phyloP scores from a whole-genome alignment of 2,888 invertebrate genomes.

The Campaea margaritaria region DNA sequence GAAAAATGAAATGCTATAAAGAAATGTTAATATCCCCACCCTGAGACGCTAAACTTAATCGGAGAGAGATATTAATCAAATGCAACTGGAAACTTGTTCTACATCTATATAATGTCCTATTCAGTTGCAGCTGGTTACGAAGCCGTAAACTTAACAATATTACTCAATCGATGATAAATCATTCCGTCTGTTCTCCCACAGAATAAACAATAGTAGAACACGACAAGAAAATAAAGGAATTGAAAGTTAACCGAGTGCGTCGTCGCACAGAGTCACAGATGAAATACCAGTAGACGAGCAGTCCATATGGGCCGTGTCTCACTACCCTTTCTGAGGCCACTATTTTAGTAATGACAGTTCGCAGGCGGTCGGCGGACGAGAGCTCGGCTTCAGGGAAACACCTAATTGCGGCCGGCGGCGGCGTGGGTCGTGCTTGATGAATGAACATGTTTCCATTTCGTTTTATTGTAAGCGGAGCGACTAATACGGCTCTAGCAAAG shows the following conservation, averaged over 20 bases:
- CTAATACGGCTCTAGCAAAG: background rate
- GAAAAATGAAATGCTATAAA: too few relatives aligned
- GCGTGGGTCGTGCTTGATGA: constrained; percentile 58
- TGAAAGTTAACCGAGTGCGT: constrained; percentile 58
- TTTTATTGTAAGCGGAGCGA: constrained; percentile 12
- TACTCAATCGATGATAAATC: constrained; percentile 26
- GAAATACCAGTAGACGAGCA: constrained; percentile 32
- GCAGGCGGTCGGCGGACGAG: constrained; percentile 68
- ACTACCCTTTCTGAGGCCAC: constrained; percentile 82
- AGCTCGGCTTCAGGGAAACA: constrained; percentile 67
- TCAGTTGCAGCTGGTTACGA: constrained; percentile 15
- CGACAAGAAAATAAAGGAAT: constrained; percentile 65
- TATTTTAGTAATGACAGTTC: constrained; percentile 83
- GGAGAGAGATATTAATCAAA: constrained; percentile 11
- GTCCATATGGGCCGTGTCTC: constrained; percentile 80
- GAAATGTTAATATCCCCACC: too few relatives aligned
- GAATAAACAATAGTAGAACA: constrained; percentile 4
- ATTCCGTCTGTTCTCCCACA: constrained; percentile 16
- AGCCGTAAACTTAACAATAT: constrained; percentile 22
- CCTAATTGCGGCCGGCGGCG: constrained; percentile 70
- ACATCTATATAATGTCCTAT: constrained; percentile 9
- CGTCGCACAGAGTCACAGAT: constrained; percentile 26
- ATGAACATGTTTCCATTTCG: constrained; percentile 49
- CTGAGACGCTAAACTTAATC: background rate
- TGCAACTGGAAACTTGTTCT: constrained; percentile 15